Evolutionary conservation across 2,888 invertebrate species (phyloP), one percentile per base, ranked within the genome.

Genomic region (Bhutanitis thaidina): DNA sequence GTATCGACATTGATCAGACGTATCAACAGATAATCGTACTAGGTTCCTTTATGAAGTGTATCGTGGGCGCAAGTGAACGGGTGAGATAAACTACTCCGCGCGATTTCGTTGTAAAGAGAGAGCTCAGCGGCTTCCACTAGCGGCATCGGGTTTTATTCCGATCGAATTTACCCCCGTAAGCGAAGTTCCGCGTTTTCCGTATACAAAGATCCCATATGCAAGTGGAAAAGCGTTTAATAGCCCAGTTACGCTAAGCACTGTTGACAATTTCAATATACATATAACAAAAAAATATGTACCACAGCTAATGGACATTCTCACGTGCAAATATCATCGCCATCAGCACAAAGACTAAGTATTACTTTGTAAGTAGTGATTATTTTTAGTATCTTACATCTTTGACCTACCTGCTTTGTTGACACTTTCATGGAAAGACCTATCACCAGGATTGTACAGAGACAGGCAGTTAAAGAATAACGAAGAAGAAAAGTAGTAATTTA

Each of bases 71-170:
- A 64, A 68, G 71, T 67, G 74, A 71, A 71, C 73, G 78, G 77
- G 75, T 67, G 77, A 80, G 84, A 85, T 86, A 85, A 82, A 84
- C 81, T 83, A 77, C 77, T 80, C 75, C 77, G 73, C 77, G 69
- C 84, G 80, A 83, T 83, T 84, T 80, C 75, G 71, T 75, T 61
- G 75, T 79, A 88, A 85, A 87, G 86, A 87, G 87, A 87, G 79
- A 77, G 86, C 84, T 87, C 87, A 85, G 63, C 69, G 67, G 74
- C 74, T 75, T 64, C 58, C 67, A 62, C 64, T 64, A 73, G 69
- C 41, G 39, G 56, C 54, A 53, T 54, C 57, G 71, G 79, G 80
- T 80, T 84, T 84, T 83, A 85, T 85, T 82, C 80, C 79, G 71
- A 82, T 78, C 74, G 80, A 80, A 80, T 83, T 83, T 80, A 77